Percentiles rank a stretch among this genome's conserved stretches.
Evolutionary conservation across 2,888 invertebrate genomes (phyloP).

Genomic region (Drosophila phalerata): DNA sequence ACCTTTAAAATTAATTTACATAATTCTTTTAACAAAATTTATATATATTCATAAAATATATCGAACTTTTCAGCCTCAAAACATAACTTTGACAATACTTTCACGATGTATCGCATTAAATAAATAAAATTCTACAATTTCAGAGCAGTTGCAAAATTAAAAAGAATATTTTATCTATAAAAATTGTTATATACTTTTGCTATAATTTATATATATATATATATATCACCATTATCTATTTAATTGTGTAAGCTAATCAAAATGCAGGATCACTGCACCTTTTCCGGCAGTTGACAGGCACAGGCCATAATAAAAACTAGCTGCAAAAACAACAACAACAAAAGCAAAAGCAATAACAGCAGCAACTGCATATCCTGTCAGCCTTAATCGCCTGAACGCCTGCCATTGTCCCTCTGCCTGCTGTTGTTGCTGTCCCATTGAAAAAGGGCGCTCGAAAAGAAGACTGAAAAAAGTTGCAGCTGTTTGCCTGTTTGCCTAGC

Average conservation of each 20-base stretch:
- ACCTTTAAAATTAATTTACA: not conserved
- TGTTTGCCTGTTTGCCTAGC: slow-evolving; percentile 64
- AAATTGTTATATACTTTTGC: not conserved
- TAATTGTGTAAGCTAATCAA: slow-evolving; percentile 38
- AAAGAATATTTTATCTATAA: not conserved
- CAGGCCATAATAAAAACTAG: slow-evolving; percentile 39
- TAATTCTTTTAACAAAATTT: slow-evolving; percentile 5
- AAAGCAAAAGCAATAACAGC: slow-evolving; percentile 6
- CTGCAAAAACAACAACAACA: slow-evolving; percentile 11
- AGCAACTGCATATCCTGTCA: slow-evolving; percentile 72
- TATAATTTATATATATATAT: not conserved
- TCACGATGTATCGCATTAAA: not conserved
- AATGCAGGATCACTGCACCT: slow-evolving; percentile 66
- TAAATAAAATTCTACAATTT: slow-evolving; percentile 11
- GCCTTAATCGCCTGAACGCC: slow-evolving; percentile 55
- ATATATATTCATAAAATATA: not conserved
- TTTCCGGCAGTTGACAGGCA: slow-evolving; percentile 29
- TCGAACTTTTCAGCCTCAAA: slow-evolving; percentile 13
- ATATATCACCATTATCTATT: not conserved
- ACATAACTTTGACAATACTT: not conserved
- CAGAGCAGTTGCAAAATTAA: slow-evolving; percentile 18
- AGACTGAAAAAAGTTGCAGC: slow-evolving; percentile 65
- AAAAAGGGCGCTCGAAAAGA: slow-evolving; percentile 66
- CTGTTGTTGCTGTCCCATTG: slow-evolving; percentile 56
- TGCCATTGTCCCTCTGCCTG: slow-evolving; percentile 38